A percentile compares a stretch with the other conserved stretches of the same genome.
Conservation (phyloP, 2,797 vertebrate species). For the Menidia menidia region DNA sequence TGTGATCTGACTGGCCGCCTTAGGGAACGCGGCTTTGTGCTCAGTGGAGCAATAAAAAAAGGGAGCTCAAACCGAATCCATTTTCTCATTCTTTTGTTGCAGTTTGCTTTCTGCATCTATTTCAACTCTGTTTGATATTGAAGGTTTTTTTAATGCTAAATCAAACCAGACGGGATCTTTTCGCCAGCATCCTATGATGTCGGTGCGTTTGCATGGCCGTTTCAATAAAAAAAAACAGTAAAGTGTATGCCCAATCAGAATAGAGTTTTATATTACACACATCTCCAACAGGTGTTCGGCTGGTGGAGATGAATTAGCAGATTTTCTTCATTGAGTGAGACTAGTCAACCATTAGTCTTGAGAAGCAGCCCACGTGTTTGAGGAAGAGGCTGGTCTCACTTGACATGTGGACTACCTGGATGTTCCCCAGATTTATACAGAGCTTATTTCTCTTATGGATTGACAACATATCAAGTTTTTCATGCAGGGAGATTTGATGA, state of each 20-base stretch:
- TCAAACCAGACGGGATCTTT: not conserved
- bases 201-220: not conserved
- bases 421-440: no score
- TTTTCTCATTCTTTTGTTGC: slow-evolving; percentile 37
- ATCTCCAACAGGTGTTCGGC: not conserved
- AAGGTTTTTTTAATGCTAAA: not conserved
- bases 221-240: not conserved
- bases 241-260: not conserved
- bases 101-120: slow-evolving; percentile 51
- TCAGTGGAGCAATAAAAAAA: slow-evolving; percentile 67
- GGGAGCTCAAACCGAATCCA: slow-evolving; percentile 55
- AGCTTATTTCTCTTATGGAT: no score
- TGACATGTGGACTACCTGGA: no score
- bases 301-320: not conserved
- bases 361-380: no score
- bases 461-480: no score
- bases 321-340: no score
- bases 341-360: no score
- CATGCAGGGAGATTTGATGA: no score
- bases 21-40: slow-evolving; percentile 69
- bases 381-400: no score
- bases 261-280: not conserved
- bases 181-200: not conserved
- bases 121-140: slow-evolving; percentile 44
- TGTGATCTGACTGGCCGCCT: slow-evolving; percentile 72